phyloP scores from a whole-genome alignment of 2,113 vertebrate genomes.

The Rutilus rutilus region DNA sequence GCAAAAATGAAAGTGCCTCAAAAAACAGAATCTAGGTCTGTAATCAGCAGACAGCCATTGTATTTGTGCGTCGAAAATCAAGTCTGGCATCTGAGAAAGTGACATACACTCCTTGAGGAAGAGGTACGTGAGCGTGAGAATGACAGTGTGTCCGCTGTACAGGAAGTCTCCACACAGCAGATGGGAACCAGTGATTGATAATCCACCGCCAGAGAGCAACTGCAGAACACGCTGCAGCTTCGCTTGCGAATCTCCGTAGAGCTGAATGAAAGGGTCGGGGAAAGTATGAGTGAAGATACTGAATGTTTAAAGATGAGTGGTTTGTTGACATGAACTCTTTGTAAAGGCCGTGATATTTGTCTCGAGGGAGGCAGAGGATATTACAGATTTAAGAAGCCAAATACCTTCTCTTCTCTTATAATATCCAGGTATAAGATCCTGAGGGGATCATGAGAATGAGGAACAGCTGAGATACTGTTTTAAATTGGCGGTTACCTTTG shows the following conservation, averaged over 20 bases:
- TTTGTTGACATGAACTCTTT: neutral
- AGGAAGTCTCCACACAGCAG: constrained; percentile 96
- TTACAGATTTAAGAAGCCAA: constrained; percentile 10
- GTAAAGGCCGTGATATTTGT: neutral
- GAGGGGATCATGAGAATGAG: neutral
- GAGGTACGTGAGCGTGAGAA: constrained; percentile 92
- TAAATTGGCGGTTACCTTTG: constrained; percentile 71
- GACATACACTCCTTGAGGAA: constrained; percentile 99
- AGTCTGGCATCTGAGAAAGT: neutral
- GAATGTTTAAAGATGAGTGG: neutral
- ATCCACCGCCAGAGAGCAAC: constrained; percentile 90
- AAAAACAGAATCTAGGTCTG: neutral
- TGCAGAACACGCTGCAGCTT: constrained; percentile 89
- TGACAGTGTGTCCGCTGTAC: constrained; percentile 95
- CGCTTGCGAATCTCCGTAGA: constrained; percentile 91
- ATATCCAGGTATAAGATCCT: neutral
- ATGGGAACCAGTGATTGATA: constrained; percentile 94
- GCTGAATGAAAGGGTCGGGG: constrained; percentile 69
- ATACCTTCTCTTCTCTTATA: neutral
- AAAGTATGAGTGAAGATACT: neutral
- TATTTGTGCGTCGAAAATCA: neutral
- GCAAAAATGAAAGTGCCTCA: neutral
- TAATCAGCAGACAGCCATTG: neutral
- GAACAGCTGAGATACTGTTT: neutral
- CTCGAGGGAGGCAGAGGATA: neutral